Evolutionary conservation across 2,888 invertebrate species (phyloP).

Genomic region (Pterostichus niger): DNA sequence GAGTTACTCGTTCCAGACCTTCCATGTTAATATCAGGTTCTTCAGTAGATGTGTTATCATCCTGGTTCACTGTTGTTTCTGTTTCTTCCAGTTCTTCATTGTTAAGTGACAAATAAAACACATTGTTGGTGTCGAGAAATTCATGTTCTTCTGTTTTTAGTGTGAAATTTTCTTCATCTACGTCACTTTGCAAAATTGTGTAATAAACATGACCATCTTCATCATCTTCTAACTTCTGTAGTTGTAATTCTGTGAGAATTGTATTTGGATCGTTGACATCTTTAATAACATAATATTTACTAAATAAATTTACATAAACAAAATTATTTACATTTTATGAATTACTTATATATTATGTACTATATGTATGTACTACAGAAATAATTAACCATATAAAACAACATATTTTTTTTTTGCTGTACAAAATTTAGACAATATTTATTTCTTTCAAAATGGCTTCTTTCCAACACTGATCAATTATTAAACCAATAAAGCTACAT

Average conservation of each 20-base stretch:
- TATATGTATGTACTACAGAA: too few relatives aligned
- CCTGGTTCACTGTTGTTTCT: conserved; percentile 63
- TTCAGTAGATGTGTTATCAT: conserved; percentile 41
- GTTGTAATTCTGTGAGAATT: conserved; percentile 57
- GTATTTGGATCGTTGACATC: conserved; percentile 50
- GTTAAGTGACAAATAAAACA: conserved; percentile 67
- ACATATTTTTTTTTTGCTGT: background rate
- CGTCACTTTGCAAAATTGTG: conserved; percentile 70
- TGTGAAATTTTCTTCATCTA: conserved; percentile 71
- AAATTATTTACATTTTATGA: background rate
- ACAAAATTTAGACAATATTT: conserved; percentile 57
- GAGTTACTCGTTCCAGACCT: conserved; percentile 65
- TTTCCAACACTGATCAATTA: conserved; percentile 54
- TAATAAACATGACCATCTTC: conserved; percentile 70
- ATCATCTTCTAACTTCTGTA: conserved; percentile 57
- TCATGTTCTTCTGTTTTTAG: conserved; percentile 70
- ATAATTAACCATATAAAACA: background rate
- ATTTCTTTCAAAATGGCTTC: conserved; percentile 65
- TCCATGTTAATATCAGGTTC: conserved; percentile 57
- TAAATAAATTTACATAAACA: background rate
- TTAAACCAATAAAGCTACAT: background rate
- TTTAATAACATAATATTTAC: conserved; percentile 40
- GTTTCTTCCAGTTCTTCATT: conserved; percentile 67
- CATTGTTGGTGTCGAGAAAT: conserved; percentile 67
- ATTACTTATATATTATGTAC: background rate